Evolutionary conservation across 1,140 invertebrate genomes (phyloP), one percentile per base, ranked within the genome.

Genomic region (Medauroidea extradentata): DNA sequence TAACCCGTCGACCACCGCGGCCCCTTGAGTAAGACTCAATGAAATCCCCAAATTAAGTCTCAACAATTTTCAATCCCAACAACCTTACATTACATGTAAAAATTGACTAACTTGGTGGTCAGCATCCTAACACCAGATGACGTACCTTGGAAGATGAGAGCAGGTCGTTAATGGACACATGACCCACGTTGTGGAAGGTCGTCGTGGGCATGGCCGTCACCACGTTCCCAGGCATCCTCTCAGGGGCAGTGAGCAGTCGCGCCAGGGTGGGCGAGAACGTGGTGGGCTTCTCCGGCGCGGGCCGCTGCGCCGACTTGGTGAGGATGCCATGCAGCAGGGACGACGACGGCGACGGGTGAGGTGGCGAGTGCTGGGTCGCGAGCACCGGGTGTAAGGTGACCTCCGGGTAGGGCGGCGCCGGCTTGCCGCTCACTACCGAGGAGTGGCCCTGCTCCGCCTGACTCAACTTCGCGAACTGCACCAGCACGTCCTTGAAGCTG

Each of bases 221-320:
- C 2, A 72, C 64, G 21, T 64, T 65, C 55, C 57, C 71, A 61
- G 75, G 68, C 19, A 76, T 72, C 63, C 79, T 74, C 67, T 85
- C 83, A 9, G 83, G 83, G 49, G 87, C 86, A 25, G 88, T 91
- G 59, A 91, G 76, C 61, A 91, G 79, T 73, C 86, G 81, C 46
- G 88, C 88, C 71, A 91, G 79, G 52, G 88, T 91, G 50, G 88
- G 87, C 62, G 88, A 89, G 75, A 88, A 90, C 8, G 81, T 81
- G 2, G 82, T 79, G 13, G 71, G 67, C 50, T 34, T 34, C 29
- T 34, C 66, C 63, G 56, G 48, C 58, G 34, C 51, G 65, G 78
- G 69, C 70, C 14, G 34, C 24, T 13, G 43, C 50, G 48, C 41
- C 24, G 59, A 59, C 75, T 85, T 89, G 1, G 86, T 89, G 16